Base-by-base conservation (phyloP, 2,888 invertebrate genomes). In the Pristionchus fissidentatus region DNA sequence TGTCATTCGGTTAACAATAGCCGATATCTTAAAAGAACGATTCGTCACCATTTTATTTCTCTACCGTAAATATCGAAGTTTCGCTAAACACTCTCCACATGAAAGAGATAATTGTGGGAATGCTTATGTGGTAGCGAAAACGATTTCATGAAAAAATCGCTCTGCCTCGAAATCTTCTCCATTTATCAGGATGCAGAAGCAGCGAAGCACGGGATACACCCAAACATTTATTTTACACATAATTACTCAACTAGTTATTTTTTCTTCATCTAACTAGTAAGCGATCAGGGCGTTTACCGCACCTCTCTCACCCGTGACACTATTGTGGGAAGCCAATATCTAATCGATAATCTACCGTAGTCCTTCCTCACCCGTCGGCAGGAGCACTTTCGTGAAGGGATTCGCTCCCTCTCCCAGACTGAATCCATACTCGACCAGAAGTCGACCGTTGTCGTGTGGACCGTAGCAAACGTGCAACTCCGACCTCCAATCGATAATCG, bases 381-480 rank as follows among this genome's bases (percentile, higher is more conserved):
- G 84, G 22, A 85, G 41, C 29, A 91, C 89, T 29, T 87, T 89
- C 22, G 87, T 88, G 83, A 88, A 85, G 19, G 89, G 85, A 85
- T 93, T 93, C 29, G 89, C 85, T 22, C 88, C 83, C 4, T 70
- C 41, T n/a, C 89, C 89, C 26, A 93, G 84, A 26, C 89, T 90
- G 88, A 93, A 93, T 4, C 93, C 93, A 88, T 93, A 93, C 83
- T 93, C 93, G 49, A 93, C 77, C 81, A 93, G 90, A 13, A 93
- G 90, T 15, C 91, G 91, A 5, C 88, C 86, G 86, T 93, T 93
- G 85, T 92, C 92, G 88, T 93, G 93, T 32, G 92, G 90, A 32
- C 93, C 93, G 87, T 93, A 93, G 81, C 91, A 92, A 73, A 93
- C 93, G 86, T 92, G 93, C 3, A 87, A 29, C 32, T 81, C 78